Base-by-base conservation (phyloP, 2,797 vertebrate species). In the Benthosema pterotum region DNA sequence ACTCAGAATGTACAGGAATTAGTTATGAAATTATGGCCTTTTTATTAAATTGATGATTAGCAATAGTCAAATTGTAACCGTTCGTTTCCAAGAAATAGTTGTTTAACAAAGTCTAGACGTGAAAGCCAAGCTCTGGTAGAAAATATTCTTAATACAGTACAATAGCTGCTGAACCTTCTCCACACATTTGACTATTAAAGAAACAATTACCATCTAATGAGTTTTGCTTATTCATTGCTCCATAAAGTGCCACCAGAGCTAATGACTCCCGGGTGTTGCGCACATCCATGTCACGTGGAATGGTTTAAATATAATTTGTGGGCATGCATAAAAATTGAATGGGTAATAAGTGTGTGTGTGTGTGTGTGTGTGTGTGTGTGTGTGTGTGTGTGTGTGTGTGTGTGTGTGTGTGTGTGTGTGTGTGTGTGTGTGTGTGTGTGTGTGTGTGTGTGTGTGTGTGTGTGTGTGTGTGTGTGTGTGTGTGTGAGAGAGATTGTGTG, bases 401-500 rank as follows among this genome's bases (percentile, higher is more conserved):
- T 22, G 16, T 25, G 50, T 18, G 16, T 22, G 50, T 52, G 11
- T 28, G 16, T 32, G 25, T 53, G 4, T 54, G 52, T n/a, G 25
- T 54, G 25, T 54, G 25, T 38, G 13, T 54, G n/a, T 13, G 25
- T 38, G 19, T 38, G 11, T 53, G 47, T 49, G 50, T 52, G 52
- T 53, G 51, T 32, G 22, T 28, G 51, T 25, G 51, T 5, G 19
- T n/a, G 17, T 12, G 18, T 13, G 43, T 46, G 43, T 13, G 43
- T 46, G 45, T 12, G 49, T 50, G 51, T 46, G 68, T 77, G 55
- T 48, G 28, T 68, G 52, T 61, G 51, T 56, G 52, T 67, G 46
- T 4, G 42, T 42, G 42, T 25, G n/a, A n/a, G n/a, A n/a, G n/a
- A n/a, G n/a, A n/a, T 64, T 12, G 16, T 43, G 43, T 63, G 22